Evolutionary conservation across 2,113 vertebrate genomes (phyloP).

Genomic region (Corythoichthys haematopterus): DNA sequence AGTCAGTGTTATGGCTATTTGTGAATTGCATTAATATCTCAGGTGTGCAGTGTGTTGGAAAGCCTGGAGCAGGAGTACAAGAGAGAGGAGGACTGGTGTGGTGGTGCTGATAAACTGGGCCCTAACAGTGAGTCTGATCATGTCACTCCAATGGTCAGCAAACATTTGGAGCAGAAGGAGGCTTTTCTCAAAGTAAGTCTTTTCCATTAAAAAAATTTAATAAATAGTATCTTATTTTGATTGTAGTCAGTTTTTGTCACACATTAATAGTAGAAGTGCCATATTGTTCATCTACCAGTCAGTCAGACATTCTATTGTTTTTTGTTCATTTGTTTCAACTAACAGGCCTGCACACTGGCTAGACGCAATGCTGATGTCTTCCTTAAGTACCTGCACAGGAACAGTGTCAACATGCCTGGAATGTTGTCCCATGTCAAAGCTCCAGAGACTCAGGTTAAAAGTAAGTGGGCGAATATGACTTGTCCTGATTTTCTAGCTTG

Average conservation of each 20-base stretch:
- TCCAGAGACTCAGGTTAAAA: slow-evolving; percentile 98
- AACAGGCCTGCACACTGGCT: slow-evolving; percentile 90
- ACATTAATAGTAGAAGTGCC: background rate
- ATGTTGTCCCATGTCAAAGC: slow-evolving; percentile 97
- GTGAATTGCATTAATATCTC: slow-evolving; percentile 16
- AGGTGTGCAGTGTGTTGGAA: slow-evolving; percentile 97
- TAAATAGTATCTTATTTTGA: too few relatives aligned
- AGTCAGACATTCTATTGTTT: slow-evolving; percentile 3
- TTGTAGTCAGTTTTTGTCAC: background rate
- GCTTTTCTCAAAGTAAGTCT: slow-evolving; percentile 87
- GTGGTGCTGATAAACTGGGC: slow-evolving; percentile 93
- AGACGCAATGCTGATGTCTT: slow-evolving; percentile 97
- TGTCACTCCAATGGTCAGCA: slow-evolving; percentile 97
- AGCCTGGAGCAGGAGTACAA: slow-evolving; percentile 98
- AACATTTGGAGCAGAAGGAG: slow-evolving; percentile 97
- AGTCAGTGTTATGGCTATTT: background rate
- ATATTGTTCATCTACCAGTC: too few relatives aligned
- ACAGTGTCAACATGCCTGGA: slow-evolving; percentile 97
- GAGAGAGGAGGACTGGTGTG: slow-evolving; percentile 97
- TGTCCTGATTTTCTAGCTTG: too few relatives aligned
- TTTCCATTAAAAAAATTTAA: background rate
- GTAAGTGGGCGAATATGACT: slow-evolving; percentile 71
- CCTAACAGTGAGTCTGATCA: slow-evolving; percentile 97
- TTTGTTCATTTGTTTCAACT: slow-evolving; percentile 13
- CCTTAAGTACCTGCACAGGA: slow-evolving; percentile 96